These are phyloP conservation scores for Alces alces DNA, from an alignment of 2,113 vertebrate genomes.

Conservation along the genomic window DNA sequence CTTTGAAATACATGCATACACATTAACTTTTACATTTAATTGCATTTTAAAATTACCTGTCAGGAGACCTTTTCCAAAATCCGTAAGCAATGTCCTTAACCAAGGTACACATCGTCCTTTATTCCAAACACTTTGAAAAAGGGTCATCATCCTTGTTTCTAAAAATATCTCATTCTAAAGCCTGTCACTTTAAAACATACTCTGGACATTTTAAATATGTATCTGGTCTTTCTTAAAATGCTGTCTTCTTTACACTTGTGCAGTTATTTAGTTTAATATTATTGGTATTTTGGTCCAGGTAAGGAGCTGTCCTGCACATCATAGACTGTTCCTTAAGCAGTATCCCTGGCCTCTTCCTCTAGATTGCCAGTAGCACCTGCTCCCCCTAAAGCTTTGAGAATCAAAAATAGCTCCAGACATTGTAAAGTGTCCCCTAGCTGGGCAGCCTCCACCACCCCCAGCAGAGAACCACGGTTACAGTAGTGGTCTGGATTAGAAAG, in stretches of 20 bases:
- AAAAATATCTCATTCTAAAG: not conserved
- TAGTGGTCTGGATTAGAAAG: not conserved
- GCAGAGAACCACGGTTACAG: not conserved
- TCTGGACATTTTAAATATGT: not conserved
- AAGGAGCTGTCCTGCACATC: not conserved
- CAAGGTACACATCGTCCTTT: not conserved
- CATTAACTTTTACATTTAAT: not conserved
- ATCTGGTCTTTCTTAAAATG: not conserved
- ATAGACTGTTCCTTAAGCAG: not conserved
- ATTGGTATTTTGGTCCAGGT: not conserved
- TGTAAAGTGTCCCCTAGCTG: not conserved
- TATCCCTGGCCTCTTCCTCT: not conserved
- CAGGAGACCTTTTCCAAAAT: not conserved
- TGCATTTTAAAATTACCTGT: slow-evolving; percentile 17
- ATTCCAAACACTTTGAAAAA: not conserved
- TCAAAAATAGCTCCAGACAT: not conserved
- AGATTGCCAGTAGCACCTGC: not conserved
- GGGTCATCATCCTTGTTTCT: not conserved
- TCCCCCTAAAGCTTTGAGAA: not conserved
- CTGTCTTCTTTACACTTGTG: not conserved
- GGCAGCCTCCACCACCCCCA: not conserved
- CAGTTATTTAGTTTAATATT: not conserved
- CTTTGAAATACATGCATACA: not conserved
- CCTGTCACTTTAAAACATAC: not conserved
- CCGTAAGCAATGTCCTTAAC: not conserved